Percentiles rank a stretch among this genome's conserved stretches.
Evolutionary conservation across 1,140 invertebrate species (phyloP).

Genomic region (Galleria mellonella): DNA sequence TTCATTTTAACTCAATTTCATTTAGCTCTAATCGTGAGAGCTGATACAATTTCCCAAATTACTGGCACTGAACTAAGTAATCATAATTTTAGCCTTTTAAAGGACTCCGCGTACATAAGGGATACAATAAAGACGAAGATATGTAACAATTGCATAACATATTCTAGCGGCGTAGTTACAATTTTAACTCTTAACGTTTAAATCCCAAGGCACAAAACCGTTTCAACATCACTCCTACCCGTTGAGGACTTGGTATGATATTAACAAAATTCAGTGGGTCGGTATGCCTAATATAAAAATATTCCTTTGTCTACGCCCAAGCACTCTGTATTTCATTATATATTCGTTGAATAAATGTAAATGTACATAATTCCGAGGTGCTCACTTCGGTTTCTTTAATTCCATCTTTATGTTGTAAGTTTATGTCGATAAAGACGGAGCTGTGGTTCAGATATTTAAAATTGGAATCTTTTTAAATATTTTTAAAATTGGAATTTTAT

Average conservation of each 20-base stretch:
- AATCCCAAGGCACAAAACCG: background rate
- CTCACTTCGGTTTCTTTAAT: too few species aligned
- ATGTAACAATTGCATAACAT: background rate
- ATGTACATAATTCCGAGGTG: background rate
- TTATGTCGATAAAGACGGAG: too few species aligned
- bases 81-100: conserved; percentile 1
- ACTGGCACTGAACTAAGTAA: background rate
- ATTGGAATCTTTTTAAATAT: too few species aligned
- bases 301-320: conserved; percentile 8
- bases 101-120: background rate
- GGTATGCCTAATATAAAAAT: conserved; percentile 12
- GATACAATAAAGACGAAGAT: background rate
- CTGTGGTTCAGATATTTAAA: too few species aligned
- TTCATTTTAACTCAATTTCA: too few species aligned
- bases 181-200: background rate
- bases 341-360: conserved; percentile 11
- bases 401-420: too few species aligned
- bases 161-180: background rate
- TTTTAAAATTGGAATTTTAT: too few species aligned
- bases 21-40: background rate
- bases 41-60: background rate
- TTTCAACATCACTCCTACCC: background rate
- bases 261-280: conserved; percentile 8
- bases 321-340: conserved; percentile 9
- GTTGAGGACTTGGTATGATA: background rate